These are phyloP conservation scores for Morpho deidamia DNA, from an alignment of 2,888 invertebrate species.

Conservation along the genomic window DNA sequence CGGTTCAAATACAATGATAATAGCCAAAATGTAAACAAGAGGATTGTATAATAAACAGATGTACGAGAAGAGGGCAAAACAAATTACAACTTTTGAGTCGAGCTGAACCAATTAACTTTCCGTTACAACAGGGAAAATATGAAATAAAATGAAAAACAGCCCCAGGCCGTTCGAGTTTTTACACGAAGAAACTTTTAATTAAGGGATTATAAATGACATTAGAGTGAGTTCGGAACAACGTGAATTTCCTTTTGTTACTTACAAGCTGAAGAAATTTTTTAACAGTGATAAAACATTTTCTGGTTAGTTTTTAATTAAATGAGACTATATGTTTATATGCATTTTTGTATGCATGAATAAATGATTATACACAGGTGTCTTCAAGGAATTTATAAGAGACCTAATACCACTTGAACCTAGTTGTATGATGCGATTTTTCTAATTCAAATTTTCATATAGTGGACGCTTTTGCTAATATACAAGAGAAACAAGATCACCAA, in stretches of 20 bases:
- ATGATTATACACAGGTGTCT: too few relatives aligned
- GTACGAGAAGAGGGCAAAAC: constrained; percentile 61
- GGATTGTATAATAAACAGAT: constrained; percentile 61
- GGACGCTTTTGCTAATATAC: too few relatives aligned
- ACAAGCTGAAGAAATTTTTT: constrained; percentile 41
- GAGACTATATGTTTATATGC: too few relatives aligned
- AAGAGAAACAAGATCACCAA: too few relatives aligned
- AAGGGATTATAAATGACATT: constrained; percentile 76
- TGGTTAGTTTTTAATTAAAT: too few relatives aligned
- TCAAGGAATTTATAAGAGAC: too few relatives aligned
- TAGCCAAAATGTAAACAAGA: constrained; percentile 36
- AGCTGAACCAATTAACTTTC: constrained; percentile 76
- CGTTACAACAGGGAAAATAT: constrained; percentile 72
- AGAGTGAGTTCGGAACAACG: constrained; percentile 64
- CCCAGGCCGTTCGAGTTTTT: constrained; percentile 54
- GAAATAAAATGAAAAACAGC: constrained; percentile 73
- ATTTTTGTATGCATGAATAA: too few relatives aligned
- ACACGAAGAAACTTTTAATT: constrained; percentile 71
- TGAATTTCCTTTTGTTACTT: constrained; percentile 59
- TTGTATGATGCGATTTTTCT: too few relatives aligned
- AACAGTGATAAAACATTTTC: constrained; percentile 28
- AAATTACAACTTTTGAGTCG: constrained; percentile 69
- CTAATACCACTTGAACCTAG: too few relatives aligned
- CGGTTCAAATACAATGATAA: constrained; percentile 15
- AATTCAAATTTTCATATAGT: too few relatives aligned